phyloP scores from a whole-genome alignment of 2,888 invertebrate species.

The Aphrophora alni region DNA sequence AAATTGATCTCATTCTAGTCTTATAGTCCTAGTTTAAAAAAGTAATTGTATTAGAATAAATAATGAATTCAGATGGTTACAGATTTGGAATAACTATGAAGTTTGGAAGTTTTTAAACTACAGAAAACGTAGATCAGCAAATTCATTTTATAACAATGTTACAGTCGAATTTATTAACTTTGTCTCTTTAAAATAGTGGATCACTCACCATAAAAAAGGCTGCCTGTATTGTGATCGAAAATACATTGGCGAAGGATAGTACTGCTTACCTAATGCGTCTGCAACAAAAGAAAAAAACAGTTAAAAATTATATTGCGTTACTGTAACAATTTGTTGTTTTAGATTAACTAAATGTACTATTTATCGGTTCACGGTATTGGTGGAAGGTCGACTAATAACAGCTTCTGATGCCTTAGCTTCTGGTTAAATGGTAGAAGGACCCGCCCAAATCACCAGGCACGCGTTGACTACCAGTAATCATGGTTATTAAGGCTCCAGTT shows the following conservation, averaged over 20 bases:
- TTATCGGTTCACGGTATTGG: not conserved
- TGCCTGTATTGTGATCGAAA: conserved; percentile 34
- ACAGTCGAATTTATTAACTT: too few species aligned
- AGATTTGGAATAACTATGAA: too few species aligned
- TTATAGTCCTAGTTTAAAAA: too few species aligned
- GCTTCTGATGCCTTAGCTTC: conserved; percentile 28
- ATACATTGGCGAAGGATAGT: conserved; percentile 31
- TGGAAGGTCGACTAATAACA: conserved; percentile 30
- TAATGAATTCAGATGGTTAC: too few species aligned
- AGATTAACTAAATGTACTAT: not conserved
- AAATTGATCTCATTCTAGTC: too few species aligned
- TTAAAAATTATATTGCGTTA: conserved; percentile 36
- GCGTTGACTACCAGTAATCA: conserved; percentile 22
- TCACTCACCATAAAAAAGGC: conserved; percentile 36
- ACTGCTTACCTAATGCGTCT: conserved; percentile 79
- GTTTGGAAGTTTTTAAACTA: too few species aligned
- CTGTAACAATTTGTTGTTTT: not conserved
- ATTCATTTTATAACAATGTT: too few species aligned
- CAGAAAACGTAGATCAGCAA: too few species aligned
- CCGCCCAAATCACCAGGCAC: conserved; percentile 24
- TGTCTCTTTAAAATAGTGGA: not conserved
- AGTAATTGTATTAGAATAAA: too few species aligned
- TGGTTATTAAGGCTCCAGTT: conserved; percentile 25
- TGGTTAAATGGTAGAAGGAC: conserved; percentile 29
- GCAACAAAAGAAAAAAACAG: conserved; percentile 65